Base-by-base conservation (phyloP, 2,888 invertebrate species). In the Sminthurinus aureus region DNA sequence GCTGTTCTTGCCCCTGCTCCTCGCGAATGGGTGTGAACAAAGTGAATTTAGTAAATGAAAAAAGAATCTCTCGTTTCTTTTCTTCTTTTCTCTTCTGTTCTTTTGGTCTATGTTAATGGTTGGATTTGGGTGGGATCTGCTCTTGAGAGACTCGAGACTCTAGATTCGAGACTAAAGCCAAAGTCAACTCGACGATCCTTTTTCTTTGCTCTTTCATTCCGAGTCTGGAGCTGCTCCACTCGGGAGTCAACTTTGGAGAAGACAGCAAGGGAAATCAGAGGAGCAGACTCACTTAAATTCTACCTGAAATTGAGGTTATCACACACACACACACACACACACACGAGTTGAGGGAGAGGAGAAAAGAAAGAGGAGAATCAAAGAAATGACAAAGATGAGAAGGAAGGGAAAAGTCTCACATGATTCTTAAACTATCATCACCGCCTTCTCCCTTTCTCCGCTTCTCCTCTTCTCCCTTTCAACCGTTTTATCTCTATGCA, bases 381-480 rank as follows among this genome's bases (percentile, higher is more conserved):
- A 50, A 26, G 38, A 75, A 75, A 75, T 26, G 24, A 58, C 58
- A 18, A 58, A 58, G 58, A 58, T 58, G 58, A 58, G 58, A 11
- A 58, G 0, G 58, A 18, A 75, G 13, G 26, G 4, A 75, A 75
- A 15, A 38, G 24, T 26, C 79, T 71, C 71, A 74, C 74, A 81
- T 81, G 74, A 81, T 81, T 71, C 81, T 81, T 81, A 81, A 81
- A 74, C 81, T 73, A 81, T 81, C 74, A 58, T 74, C 74, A 73
- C 18, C 58, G 38, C 38, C 38, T 38, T 38, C 6, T 38, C 38
- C 38, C 38, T 38, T 38, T 38, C 2, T 2, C 3, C 9, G 3
- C n/a, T 64, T 9, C n/a, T 64, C 1, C 64, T 64, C 64, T 64
- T 2, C n/a, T 20, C 67, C n/a, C n/a, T 67, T 67, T 67, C 22